Conservation (phyloP, 1,140 invertebrate genomes). For the Cataglyphis hispanica region DNA sequence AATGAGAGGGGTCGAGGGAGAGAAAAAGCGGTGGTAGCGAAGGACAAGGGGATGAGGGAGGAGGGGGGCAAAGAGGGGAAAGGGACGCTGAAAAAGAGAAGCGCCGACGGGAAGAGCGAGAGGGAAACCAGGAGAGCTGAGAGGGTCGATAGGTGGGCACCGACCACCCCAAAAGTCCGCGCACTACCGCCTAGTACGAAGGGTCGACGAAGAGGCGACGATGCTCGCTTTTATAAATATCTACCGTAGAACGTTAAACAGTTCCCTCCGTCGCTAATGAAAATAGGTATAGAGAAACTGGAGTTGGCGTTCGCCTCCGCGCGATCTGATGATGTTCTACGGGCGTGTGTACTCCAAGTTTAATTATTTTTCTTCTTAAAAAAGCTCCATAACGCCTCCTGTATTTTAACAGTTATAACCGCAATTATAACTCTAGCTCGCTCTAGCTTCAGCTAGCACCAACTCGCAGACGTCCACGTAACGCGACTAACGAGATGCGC, state of each 20-base stretch:
- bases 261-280: slow-evolving; percentile 76
- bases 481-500: slow-evolving; percentile 56
- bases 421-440: slow-evolving; percentile 6
- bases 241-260: slow-evolving; percentile 81
- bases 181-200: slow-evolving; percentile 70
- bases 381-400: slow-evolving; percentile 20
- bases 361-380: slow-evolving; percentile 57
- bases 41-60: slow-evolving; percentile 47
- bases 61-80: background rate
- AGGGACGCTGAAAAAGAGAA: slow-evolving; percentile 36
- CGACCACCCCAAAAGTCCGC: slow-evolving; percentile 76
- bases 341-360: background rate
- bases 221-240: slow-evolving; percentile 81
- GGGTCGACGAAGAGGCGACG: slow-evolving; percentile 69
- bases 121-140: slow-evolving; percentile 70
- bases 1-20: slow-evolving; percentile 66
- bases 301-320: slow-evolving; percentile 36
- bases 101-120: slow-evolving; percentile 64
- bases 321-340: slow-evolving; percentile 13
- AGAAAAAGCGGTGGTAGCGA: slow-evolving; percentile 59
- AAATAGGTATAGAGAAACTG: slow-evolving; percentile 72
- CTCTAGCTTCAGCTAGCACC: slow-evolving; percentile 5
- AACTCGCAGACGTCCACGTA: slow-evolving; percentile 6
- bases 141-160: slow-evolving; percentile 83
- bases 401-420: slow-evolving; percentile 20